A percentile compares a stretch with the other conserved stretches of the same genome.
Conservation (phyloP, 2,113 vertebrate species). For the Epinephelus lanceolatus region DNA sequence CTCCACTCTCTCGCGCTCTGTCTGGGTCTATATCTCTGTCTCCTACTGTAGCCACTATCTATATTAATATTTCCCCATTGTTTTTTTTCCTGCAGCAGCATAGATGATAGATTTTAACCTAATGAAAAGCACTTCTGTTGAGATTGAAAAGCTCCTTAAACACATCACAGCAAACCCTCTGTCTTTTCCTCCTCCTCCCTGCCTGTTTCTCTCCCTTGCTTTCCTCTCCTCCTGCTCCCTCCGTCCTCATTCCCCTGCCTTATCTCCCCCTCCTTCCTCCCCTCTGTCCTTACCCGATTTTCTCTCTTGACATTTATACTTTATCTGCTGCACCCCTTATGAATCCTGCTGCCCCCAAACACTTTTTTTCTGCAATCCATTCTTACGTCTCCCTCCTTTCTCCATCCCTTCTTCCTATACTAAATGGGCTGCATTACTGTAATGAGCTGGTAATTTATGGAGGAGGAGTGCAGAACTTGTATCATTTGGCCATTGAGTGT, state of each 20-base stretch:
- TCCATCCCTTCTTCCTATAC: constrained; percentile 34
- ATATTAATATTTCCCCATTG: constrained; percentile 75
- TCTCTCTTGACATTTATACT: constrained; percentile 32
- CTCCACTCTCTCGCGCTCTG: constrained; percentile 6
- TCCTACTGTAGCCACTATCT: constrained; percentile 66
- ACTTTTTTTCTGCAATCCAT: constrained; percentile 24
- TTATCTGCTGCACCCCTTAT: constrained; percentile 14
- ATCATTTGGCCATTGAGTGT: constrained; percentile 73
- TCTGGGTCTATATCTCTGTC: constrained; percentile 59
- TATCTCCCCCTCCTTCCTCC: not conserved
- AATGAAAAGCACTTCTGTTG: constrained; percentile 77
- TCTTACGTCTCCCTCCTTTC: constrained; percentile 26
- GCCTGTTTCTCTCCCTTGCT: not conserved
- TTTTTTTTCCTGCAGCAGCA: constrained; percentile 60
- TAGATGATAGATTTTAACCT: constrained; percentile 76
- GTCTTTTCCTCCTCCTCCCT: constrained; percentile 20
- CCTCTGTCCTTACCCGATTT: constrained; percentile 36
- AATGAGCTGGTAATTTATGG: constrained; percentile 83
- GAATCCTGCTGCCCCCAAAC: constrained; percentile 25
- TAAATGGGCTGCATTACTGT: constrained; percentile 82
- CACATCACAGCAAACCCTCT: constrained; percentile 57
- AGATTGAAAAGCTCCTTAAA: constrained; percentile 77
- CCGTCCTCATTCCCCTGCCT: constrained; percentile 26
- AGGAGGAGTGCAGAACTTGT: constrained; percentile 69
- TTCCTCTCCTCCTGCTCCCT: not conserved